A percentile compares a stretch with the other conserved stretches of the same genome.
Conservation (phyloP, 2,888 invertebrate species). For the Cerastis rubricosa region DNA sequence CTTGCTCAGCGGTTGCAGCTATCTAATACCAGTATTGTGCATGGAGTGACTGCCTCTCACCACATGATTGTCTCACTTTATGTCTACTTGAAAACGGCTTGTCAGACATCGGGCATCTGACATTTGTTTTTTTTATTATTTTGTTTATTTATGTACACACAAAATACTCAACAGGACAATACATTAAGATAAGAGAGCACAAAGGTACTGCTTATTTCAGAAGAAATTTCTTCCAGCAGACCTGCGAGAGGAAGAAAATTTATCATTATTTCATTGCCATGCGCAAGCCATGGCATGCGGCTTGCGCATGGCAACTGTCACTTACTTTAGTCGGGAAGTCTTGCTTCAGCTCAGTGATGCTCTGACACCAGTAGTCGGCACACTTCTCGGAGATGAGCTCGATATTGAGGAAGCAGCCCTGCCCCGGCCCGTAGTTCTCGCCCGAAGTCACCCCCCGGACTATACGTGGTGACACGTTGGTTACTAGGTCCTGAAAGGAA, state of each 20-base stretch:
- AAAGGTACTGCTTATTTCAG: too few species aligned
- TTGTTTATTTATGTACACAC: too few species aligned
- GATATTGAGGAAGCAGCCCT: slow-evolving; percentile 98
- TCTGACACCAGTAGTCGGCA: slow-evolving; percentile 97
- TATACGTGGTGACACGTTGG: slow-evolving; percentile 99
- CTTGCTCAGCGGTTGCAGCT: background rate
- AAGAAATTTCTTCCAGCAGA: too few species aligned
- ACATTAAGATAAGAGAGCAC: too few species aligned
- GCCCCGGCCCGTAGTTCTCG: slow-evolving; percentile 98
- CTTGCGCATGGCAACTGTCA: background rate
- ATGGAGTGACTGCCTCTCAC: background rate
- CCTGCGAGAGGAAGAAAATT: too few species aligned
- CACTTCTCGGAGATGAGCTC: slow-evolving; percentile 99
- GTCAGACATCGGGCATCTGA: background rate
- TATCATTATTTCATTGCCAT: too few species aligned
- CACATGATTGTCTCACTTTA: background rate
- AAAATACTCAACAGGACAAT: too few species aligned
- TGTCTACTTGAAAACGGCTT: background rate
- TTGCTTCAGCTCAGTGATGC: slow-evolving; percentile 96
- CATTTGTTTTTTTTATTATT: background rate
- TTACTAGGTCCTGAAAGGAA: slow-evolving; percentile 95
- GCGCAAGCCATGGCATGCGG: too few species aligned
- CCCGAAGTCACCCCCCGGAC: slow-evolving; percentile 98
- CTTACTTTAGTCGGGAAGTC: slow-evolving; percentile 97
- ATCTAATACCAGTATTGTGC: background rate